Evolutionary conservation across 2,113 vertebrate species (phyloP).

Genomic region (Corydoras sp.): DNA sequence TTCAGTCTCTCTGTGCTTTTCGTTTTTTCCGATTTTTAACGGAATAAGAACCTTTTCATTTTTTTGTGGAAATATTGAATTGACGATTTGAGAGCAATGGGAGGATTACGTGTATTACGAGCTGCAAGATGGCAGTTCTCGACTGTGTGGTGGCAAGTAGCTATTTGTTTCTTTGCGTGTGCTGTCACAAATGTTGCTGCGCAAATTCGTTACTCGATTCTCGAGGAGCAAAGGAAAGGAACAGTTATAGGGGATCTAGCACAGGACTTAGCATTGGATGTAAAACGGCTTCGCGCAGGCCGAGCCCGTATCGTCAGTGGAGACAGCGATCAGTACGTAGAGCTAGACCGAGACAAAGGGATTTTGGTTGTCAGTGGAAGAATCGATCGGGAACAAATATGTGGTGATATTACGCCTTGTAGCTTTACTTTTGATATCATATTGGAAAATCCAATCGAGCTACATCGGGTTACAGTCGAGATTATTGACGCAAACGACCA

Average conservation of each 20-base stretch:
- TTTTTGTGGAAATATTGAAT: no score
- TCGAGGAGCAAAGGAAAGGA: conserved; percentile 68
- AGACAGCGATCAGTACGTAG: conserved; percentile 42
- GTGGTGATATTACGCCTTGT: conserved; percentile 31
- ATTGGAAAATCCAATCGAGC: conserved; percentile 2
- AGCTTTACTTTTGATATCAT: conserved; percentile 24
- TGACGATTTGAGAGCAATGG: no score
- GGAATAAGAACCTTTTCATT: no score
- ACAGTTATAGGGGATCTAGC: conserved; percentile 70
- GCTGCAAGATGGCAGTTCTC: no score
- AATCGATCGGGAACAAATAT: conserved; percentile 12
- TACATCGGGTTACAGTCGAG: conserved; percentile 43
- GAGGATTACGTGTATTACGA: no score
- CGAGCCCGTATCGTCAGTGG: no score
- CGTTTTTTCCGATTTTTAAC: no score
- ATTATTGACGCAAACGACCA: conserved; percentile 66
- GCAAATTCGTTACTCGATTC: conserved; percentile 55
- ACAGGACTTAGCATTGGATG: conserved; percentile 64
- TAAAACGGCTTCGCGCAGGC: conserved; percentile 49
- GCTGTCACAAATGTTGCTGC: no score
- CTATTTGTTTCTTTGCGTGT: no score
- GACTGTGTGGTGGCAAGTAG: no score
- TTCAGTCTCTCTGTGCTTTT: no score
- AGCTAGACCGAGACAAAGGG: background rate
- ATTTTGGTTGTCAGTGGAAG: no score